Evolutionary conservation across 30 jellyfish, hydroid and myxozoan species (phyloP).

Genomic region (Aurelia coerulea): DNA sequence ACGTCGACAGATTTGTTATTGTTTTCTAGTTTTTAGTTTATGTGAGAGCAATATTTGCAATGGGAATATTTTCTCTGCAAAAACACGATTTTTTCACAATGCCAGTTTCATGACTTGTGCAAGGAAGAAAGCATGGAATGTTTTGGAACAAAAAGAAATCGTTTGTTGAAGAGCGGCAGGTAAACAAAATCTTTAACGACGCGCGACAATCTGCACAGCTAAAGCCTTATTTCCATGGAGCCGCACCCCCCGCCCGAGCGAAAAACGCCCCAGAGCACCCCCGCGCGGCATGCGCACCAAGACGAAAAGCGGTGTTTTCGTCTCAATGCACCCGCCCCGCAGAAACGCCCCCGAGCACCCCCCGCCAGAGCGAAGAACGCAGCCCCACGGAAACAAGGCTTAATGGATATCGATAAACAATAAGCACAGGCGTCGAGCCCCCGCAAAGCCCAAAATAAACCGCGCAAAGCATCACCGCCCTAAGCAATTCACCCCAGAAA

Average conservation of each 20-base stretch:
- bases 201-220: slow-evolving; percentile 5
- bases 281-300: too few relatives aligned
- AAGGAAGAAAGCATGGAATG: slow-evolving; percentile 8
- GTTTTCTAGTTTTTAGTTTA: slow-evolving; percentile 3
- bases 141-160: slow-evolving; percentile 1
- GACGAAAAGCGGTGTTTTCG: too few relatives aligned
- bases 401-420: not conserved
- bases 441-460: not conserved
- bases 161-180: slow-evolving; percentile 4
- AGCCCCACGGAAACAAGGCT: too few relatives aligned
- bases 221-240: too few relatives aligned
- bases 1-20: slow-evolving; percentile 3
- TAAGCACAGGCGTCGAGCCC: slow-evolving; percentile 11
- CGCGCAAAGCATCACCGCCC: too few relatives aligned
- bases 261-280: too few relatives aligned
- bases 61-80: not conserved
- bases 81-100: not conserved
- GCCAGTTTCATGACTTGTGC: not conserved
- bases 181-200: not conserved
- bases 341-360: too few relatives aligned
- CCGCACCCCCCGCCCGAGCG: too few relatives aligned
- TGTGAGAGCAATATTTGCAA: slow-evolving; percentile 11
- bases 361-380: too few relatives aligned
- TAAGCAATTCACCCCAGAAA: too few relatives aligned
- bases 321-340: too few relatives aligned